Percentiles rank a stretch among this genome's conserved stretches.
phyloP scores from a whole-genome alignment of 2,888 invertebrate genomes.

The Eristalis arbustorum region DNA sequence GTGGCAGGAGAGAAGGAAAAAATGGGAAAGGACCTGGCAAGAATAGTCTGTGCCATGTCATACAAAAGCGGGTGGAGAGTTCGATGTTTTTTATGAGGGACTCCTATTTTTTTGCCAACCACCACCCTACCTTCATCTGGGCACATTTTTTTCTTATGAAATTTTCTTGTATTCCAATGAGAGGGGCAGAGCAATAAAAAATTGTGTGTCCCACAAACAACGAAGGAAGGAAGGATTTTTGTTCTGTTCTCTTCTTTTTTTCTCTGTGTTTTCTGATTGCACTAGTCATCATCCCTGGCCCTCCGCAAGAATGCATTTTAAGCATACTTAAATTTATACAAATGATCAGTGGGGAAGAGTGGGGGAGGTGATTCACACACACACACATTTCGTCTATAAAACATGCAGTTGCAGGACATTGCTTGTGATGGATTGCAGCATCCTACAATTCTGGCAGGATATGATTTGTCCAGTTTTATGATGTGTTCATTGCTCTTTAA shows the following conservation, averaged over 20 bases:
- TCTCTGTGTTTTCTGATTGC: conserved; percentile 23
- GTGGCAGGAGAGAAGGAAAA: not conserved
- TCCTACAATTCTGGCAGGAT: conserved; percentile 3
- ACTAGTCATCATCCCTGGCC: conserved; percentile 33
- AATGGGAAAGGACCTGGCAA: conserved; percentile 45
- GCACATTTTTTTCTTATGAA: conserved; percentile 28
- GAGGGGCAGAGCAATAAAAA: conserved; percentile 53
- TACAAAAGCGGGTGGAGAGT: conserved; percentile 41
- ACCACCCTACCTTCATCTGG: not conserved
- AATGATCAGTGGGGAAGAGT: conserved; percentile 32
- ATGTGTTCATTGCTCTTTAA: not conserved
- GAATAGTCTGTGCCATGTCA: conserved; percentile 56
- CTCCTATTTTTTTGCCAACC: conserved; percentile 14
- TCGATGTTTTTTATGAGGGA: conserved; percentile 61
- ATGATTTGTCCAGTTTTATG: not conserved
- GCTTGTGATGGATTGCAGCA: conserved; percentile 37
- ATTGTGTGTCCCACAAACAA: conserved; percentile 18
- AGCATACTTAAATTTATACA: conserved; percentile 44
- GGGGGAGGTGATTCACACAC: not conserved
- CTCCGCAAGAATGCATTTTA: conserved; percentile 31
- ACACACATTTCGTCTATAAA: not conserved
- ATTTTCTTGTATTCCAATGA: conserved; percentile 41
- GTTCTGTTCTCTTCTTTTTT: not conserved
- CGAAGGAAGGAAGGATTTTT: not conserved
- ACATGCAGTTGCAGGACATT: conserved; percentile 1